Conservation (phyloP, 2,797 vertebrate genomes). For the Decapterus maruadsi region DNA sequence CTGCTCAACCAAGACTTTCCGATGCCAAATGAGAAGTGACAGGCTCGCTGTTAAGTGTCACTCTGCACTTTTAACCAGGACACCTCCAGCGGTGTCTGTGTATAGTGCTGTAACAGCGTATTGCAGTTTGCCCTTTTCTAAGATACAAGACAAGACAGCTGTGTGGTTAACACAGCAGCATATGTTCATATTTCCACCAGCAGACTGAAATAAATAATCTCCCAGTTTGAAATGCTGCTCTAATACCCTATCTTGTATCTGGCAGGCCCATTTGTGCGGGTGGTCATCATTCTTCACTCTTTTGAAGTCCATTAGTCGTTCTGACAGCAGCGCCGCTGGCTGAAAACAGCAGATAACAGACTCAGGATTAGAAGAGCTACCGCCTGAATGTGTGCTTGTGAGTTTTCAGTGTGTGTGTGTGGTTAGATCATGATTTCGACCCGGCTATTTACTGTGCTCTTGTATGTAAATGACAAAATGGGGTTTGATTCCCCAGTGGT, state of each 20-base stretch:
- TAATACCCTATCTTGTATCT: constrained; percentile 75
- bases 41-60: neutral
- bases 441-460: constrained; percentile 23
- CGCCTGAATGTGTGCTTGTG: constrained; percentile 30
- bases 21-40: constrained; percentile 5
- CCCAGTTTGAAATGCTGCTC: constrained; percentile 61
- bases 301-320: constrained; percentile 78
- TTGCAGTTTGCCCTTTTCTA: constrained; percentile 58
- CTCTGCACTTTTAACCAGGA: constrained; percentile 33
- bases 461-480: constrained; percentile 45
- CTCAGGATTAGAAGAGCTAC: constrained; percentile 65
- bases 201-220: constrained; percentile 69
- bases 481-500: constrained; percentile 13
- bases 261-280: constrained; percentile 69
- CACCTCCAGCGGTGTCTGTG: constrained; percentile 26
- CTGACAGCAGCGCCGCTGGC: constrained; percentile 70
- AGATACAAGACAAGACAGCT: constrained; percentile 55
- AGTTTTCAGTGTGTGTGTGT: constrained; percentile 20
- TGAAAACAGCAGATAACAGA: constrained; percentile 77
- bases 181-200: constrained; percentile 68
- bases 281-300: constrained; percentile 77
- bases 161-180: constrained; percentile 56
- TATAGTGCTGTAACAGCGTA: neutral
- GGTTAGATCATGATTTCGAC: constrained; percentile 25
- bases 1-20: neutral